phyloP scores from a whole-genome alignment of 2,113 vertebrate genomes.

The Phylloscopus whistleri region DNA sequence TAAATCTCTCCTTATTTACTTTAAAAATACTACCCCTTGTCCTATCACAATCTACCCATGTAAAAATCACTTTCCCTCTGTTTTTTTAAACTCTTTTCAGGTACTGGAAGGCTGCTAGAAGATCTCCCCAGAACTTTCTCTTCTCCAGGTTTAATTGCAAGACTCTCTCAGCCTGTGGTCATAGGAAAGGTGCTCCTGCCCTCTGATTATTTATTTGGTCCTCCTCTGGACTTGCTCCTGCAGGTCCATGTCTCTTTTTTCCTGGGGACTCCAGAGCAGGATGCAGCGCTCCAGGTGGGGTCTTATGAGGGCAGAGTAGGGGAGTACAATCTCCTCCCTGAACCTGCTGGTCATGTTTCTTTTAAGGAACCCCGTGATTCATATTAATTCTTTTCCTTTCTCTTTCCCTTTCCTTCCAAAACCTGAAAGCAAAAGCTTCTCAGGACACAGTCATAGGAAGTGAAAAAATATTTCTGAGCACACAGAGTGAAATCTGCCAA shows the following conservation, averaged over 20 bases:
- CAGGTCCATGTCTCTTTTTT: neutral
- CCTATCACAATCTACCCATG: neutral
- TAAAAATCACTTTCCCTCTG: neutral
- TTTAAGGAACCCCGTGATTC: neutral
- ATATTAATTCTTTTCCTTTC: neutral
- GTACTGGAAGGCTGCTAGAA: neutral
- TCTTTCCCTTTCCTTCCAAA: neutral
- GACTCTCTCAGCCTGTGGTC: no score
- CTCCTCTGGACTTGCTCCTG: neutral
- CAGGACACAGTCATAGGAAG: neutral
- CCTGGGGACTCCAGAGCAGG: neutral
- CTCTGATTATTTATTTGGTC: neutral
- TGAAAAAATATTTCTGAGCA: neutral
- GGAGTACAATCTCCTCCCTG: neutral
- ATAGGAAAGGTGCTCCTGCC: neutral
- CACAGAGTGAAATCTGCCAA: neutral
- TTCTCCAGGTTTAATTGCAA: neutral
- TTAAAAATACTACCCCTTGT: neutral
- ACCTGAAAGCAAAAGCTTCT: neutral
- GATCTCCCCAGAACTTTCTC: neutral
- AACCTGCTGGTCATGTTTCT: neutral
- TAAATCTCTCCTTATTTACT: neutral
- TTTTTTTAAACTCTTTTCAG: neutral
- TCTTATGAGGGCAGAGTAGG: rapidly evolving
- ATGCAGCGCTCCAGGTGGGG: no score